Evolutionary conservation across 92 coral and sea anemone genomes (phyloP), one percentile per base, ranked within the genome.

Genomic region (Palythoa grandis): DNA sequence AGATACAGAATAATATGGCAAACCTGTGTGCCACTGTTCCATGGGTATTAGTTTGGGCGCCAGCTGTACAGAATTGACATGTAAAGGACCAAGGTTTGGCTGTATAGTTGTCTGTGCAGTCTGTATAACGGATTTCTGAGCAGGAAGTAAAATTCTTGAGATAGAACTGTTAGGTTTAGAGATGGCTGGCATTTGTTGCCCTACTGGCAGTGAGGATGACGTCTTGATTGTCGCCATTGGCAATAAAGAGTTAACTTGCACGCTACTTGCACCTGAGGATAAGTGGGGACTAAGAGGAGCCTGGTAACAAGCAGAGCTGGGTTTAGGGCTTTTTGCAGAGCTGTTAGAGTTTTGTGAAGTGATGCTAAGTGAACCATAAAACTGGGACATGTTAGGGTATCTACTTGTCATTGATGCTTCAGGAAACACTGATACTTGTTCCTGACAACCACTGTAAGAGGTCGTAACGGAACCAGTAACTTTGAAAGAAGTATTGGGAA

Each of bases 221-320:
- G 85, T 17, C 60, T 80, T 80, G 5, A 20, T 52, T 63, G 74
- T 35, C 7, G 75, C 29, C 35, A 72, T 66, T 6, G 86, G 76
- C 80, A 70, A 39, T 50, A 82, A 29, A 17, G 84, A 16, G 39
- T 76, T 74, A 57, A 83, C 15, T 38, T 78, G 86, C 58, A 37
- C 77, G 53, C 68, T 22, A 25, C 70, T 68, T 11, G 82, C 43
- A 61, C 87, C 83, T 70, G 91, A 87, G 5, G 91, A 77, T 67
- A 71, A 66, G n/a, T 69, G 83, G 43, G 86, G 82, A 52, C 91
- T 79, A 69, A 78, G 72, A 0, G 83, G 86, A 72, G 86, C 72
- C 66, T 86, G 91, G 73, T 82, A 83, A 20, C 68, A 70, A 39
- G 74, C 75, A 6, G 83, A 53, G 48, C 56, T 39, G 48, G 47